phyloP scores from a whole-genome alignment of 2,113 vertebrate genomes.

The Thunnus thynnus region DNA sequence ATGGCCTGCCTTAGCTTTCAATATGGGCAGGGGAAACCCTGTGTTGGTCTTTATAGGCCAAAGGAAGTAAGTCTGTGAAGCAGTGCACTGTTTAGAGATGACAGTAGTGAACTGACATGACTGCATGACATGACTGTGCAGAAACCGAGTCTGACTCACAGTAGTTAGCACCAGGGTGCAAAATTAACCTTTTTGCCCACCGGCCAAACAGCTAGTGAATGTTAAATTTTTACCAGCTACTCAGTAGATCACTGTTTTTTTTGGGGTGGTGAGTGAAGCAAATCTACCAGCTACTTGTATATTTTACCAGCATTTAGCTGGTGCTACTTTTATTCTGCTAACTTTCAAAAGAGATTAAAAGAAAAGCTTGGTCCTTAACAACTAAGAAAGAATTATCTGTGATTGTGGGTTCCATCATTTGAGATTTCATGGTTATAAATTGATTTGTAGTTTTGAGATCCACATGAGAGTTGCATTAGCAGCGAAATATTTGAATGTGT shows the following conservation, averaged over 20 bases:
- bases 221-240: too few relatives aligned
- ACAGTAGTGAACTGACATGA: constrained; percentile 5
- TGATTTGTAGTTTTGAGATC: background rate
- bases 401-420: background rate
- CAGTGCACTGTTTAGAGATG: constrained; percentile 18
- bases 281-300: too few relatives aligned
- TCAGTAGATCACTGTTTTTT: too few relatives aligned
- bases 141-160: constrained; percentile 7
- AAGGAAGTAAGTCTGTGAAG: constrained; percentile 24
- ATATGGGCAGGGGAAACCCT: constrained; percentile 5
- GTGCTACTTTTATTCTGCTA: background rate
- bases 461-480: constrained; percentile 5
- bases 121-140: background rate
- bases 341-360: background rate
- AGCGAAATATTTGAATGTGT: background rate
- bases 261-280: too few relatives aligned
- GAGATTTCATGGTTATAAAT: background rate
- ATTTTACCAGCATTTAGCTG: too few relatives aligned
- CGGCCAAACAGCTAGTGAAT: too few relatives aligned
- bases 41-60: background rate
- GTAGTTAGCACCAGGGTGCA: background rate
- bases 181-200: too few relatives aligned
- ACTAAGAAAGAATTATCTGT: background rate
- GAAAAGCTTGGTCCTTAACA: background rate
- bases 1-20: background rate